These are phyloP conservation scores for Ptychochromis oligacanthus DNA, from an alignment of 2,113 vertebrate species.

Conservation along the genomic window DNA sequence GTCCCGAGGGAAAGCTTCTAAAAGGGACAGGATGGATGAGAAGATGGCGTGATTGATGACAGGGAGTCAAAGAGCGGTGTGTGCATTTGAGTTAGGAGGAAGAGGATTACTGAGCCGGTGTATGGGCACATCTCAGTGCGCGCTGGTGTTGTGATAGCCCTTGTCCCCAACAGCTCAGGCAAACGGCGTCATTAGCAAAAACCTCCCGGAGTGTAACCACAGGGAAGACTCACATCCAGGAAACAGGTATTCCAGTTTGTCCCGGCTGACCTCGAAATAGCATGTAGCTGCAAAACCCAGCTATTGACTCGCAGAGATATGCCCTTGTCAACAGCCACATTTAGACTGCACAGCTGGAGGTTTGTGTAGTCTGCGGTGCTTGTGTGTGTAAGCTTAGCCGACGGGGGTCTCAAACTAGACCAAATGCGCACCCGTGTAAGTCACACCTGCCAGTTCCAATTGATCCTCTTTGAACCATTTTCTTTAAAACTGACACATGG, in stretches of 20 bases:
- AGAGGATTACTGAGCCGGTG: background rate
- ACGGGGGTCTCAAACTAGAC: conserved; percentile 35
- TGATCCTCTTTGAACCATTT: conserved; percentile 56
- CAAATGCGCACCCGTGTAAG: conserved; percentile 21
- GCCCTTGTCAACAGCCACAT: conserved; percentile 40
- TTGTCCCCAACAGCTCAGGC: conserved; percentile 19
- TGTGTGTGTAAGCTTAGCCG: conserved; percentile 27
- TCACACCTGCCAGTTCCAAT: conserved; percentile 65
- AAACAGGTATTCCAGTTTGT: conserved; percentile 47
- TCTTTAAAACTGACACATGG: conserved; percentile 51
- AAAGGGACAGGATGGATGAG: conserved; percentile 14
- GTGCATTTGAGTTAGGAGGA: conserved; percentile 23
- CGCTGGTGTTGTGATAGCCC: conserved; percentile 27
- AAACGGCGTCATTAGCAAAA: conserved; percentile 53
- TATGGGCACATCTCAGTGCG: background rate
- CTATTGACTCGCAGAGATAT: conserved; percentile 36
- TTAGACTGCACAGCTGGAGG: conserved; percentile 49
- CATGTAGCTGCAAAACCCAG: conserved; percentile 20
- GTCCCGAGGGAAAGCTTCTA: conserved; percentile 12
- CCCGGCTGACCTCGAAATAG: conserved; percentile 50
- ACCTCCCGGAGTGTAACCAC: conserved; percentile 48
- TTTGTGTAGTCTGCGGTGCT: conserved; percentile 1
- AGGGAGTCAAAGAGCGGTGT: background rate
- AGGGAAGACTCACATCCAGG: conserved; percentile 35
- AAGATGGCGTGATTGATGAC: conserved; percentile 54